Evolutionary conservation across 2,888 invertebrate genomes (phyloP), one percentile per base, ranked within the genome.

Genomic region (Drosophila monieri): DNA sequence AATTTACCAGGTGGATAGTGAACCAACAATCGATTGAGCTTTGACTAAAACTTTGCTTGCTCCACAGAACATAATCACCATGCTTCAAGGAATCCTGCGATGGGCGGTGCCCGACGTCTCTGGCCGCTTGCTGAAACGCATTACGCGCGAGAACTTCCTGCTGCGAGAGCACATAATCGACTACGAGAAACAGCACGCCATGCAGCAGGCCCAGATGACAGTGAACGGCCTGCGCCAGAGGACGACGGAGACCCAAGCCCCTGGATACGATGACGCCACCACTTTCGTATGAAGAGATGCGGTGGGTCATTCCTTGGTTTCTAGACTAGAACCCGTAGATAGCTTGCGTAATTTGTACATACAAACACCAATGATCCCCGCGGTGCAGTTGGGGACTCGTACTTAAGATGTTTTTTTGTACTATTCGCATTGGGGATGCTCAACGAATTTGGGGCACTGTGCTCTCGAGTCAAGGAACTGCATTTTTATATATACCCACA

Each of bases 61-160:
- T 21, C 51, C 88, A n/a, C 90, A 96, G 94, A 96, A 97, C 90
- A 90, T 96, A 12, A 95, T 97, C 32, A 93, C 94, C 43, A 92
- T 95, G 61, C 92, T 95, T 52, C 95, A 96, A 73, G 94, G 95
- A 77, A 90, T 94, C 8, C 93, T 96, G 3, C 94, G 95, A 59
- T 96, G 95, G 95, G 91, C 95, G 18, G 95, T 97, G 75, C 96
- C 97, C 0, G 96, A 96, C 88, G 93, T 95, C 41, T 95, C 96
- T 0, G 92, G 93, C 35, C 94, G 94, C 86, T 91, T 97, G 56
- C 93, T 93, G 57, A 94, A 95, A 79, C 93, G 94, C 83, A 95
- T 96, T 30, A 94, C 95, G 73, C 93, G 94, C 23, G 96, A 96
- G 89, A 94, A 94, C 10, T 95, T 94, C 88, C 92, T 95, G 73